Base-by-base conservation (phyloP, 1,140 invertebrate species). In the Drosophila santomea region DNA sequence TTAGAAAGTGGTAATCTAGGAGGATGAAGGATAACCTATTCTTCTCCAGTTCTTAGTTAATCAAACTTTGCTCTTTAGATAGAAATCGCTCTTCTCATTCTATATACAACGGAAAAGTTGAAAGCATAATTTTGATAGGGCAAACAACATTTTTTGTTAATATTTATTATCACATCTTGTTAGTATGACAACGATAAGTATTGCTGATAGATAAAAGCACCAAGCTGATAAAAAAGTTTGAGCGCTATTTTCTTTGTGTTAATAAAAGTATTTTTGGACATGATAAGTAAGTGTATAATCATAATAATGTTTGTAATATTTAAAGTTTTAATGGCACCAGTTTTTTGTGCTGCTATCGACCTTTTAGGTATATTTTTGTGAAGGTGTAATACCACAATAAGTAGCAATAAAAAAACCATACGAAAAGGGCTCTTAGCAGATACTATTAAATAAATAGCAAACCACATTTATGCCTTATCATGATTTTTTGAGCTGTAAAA, bases 111-210 rank as follows among this genome's bases (percentile, higher is more conserved):
- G 8, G 15, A 11, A 28, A 41, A 41, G 15, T 15, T 14, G 36
- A 63, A 48, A 68, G 28, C 35, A 45, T 28, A 15, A 36, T 6
- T 36, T 64, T 50, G 59, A 64, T 67, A 67, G 23, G 25, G 25
- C 32, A 55, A n/a, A 32, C 25, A 43, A 59, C 36, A 59, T 32
- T 64, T 68, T 68, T 28, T 17, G 17, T 17, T 43, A 52, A 64
- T 44, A 59, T 62, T 62, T 61, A 64, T 64, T 64, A 45, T 64
- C 61, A 61, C 28, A 64, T 61, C 56, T 61, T 48, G 45, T 50
- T 66, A 66, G 63, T 51, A 51, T 25, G 63, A n/a, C 36, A 67
- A 4, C 35, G 63, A 67, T 67, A 67, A 43, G 4, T n/a, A 11
- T 43, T 51, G 62, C 12, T 63, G 8, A 43, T 67, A 64, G 63